Conservation (phyloP, 53 echinoderm and acorn worm species). For the Pentamera pediparva region DNA sequence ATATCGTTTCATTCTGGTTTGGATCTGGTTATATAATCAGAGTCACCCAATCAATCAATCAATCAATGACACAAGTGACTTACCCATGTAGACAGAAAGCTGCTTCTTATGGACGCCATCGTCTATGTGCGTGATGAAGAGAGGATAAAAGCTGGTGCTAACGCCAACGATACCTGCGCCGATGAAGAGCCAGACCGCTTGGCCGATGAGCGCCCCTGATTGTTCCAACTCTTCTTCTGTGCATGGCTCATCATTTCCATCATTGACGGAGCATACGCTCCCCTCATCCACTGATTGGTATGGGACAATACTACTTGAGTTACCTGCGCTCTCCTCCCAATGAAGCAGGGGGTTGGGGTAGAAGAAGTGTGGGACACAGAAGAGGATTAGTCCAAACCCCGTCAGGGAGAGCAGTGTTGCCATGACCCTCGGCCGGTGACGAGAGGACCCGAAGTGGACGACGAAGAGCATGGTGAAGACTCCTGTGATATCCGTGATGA, state of each 20-base stretch:
- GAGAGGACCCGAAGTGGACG: constrained; percentile 70
- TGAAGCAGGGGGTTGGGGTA: constrained; percentile 36
- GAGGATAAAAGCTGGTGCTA: constrained; percentile 49
- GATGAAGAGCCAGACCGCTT: constrained; percentile 58
- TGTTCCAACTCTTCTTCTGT: constrained; percentile 24
- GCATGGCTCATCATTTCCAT: constrained; percentile 20
- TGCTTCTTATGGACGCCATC: constrained; percentile 58
- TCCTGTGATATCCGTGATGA: constrained; percentile 58
- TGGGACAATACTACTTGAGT: neutral
- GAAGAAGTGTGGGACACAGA: constrained; percentile 74
- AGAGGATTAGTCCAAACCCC: constrained; percentile 63
- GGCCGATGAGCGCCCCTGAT: constrained; percentile 54
- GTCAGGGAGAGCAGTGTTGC: constrained; percentile 19
- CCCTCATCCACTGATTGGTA: neutral
- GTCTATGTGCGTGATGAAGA: constrained; percentile 70
- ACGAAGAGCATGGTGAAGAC: constrained; percentile 70
- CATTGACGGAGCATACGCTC: neutral
- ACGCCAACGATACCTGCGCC: constrained; percentile 51
- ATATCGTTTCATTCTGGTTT: too few relatives aligned
- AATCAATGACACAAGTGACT: too few relatives aligned
- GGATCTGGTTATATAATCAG: too few relatives aligned
- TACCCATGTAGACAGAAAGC: constrained; percentile 24
- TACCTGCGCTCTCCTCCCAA: neutral
- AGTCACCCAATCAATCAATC: too few relatives aligned
- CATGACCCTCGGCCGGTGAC: constrained; percentile 77